Evolutionary conservation across 2,113 vertebrate species (phyloP).

Genomic region (human): GRCh38 chr19:15450001-15450500

Average conservation of each 20-base stretch:
- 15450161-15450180: constrained; percentile 30
- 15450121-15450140: constrained; percentile 63
- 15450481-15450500: neutral
- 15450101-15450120: constrained; percentile 80
- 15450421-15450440: neutral
- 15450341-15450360: neutral
- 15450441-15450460: neutral
- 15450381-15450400: neutral
- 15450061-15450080: neutral
- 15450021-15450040: constrained; percentile 79
- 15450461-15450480: neutral
- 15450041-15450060: neutral
- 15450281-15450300: neutral
- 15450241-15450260: neutral
- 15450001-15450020: constrained; percentile 78
- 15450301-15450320: constrained; percentile 25
- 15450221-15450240: neutral
- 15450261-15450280: neutral
- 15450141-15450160: constrained; percentile 57
- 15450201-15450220: neutral
- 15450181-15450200: constrained; percentile 59
- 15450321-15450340: neutral
- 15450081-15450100: neutral
- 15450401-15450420: neutral
- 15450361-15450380: neutral